These are phyloP conservation scores for Nemotelus nigrinus DNA, from an alignment of 2,888 invertebrate genomes.

Conservation along the genomic window DNA sequence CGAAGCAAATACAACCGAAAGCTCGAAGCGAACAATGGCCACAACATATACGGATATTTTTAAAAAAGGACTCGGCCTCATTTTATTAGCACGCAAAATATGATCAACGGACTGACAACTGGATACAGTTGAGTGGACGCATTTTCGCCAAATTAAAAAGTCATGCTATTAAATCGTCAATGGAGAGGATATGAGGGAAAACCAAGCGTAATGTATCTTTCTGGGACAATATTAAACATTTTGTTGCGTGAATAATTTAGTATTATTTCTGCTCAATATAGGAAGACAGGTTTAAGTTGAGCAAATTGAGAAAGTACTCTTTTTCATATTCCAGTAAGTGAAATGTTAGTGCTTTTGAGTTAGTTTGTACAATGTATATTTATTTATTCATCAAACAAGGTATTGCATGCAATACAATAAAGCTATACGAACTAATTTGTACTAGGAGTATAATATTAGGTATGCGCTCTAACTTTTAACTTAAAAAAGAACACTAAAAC, in stretches of 20 bases:
- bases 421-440: too few relatives aligned
- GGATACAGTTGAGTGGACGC: background rate
- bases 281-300: background rate
- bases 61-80: conserved; percentile 18
- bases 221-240: background rate
- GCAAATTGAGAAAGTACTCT: background rate
- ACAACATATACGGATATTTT: background rate
- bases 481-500: too few relatives aligned
- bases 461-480: too few relatives aligned
- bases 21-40: background rate
- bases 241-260: conserved; percentile 1
- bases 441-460: too few relatives aligned
- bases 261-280: conserved; percentile 7
- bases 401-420: too few relatives aligned
- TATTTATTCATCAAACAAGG: too few relatives aligned
- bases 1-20: background rate
- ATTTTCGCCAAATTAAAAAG: conserved; percentile 12
- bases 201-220: background rate
- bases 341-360: too few relatives aligned
- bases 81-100: conserved; percentile 20
- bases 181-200: background rate
- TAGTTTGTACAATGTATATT: too few relatives aligned
- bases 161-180: background rate
- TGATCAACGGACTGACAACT: background rate
- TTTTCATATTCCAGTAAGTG: background rate